Evolutionary conservation across 2,888 invertebrate genomes (phyloP).

Genomic region (Microctonus brassicae): DNA sequence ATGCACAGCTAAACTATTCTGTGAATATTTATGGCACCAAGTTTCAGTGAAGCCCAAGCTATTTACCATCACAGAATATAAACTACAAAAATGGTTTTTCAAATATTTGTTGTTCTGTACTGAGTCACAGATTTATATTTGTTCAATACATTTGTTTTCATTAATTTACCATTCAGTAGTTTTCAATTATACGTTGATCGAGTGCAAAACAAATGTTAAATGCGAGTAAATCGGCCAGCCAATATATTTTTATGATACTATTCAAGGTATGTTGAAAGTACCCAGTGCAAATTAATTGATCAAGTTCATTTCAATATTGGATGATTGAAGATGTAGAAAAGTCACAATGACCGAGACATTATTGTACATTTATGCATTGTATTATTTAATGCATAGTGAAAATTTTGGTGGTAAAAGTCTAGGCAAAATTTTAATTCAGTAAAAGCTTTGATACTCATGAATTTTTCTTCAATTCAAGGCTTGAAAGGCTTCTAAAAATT

Average conservation of each 20-base stretch:
- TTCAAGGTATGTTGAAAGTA: not conserved
- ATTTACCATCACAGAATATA: not conserved
- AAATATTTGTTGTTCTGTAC: not conserved
- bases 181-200: not conserved
- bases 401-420: too few species aligned
- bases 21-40: not conserved
- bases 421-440: too few species aligned
- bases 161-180: not conserved
- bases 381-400: too few species aligned
- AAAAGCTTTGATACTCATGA: too few species aligned
- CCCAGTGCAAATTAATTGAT: constrained; percentile 1
- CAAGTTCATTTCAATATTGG: constrained; percentile 2
- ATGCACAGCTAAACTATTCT: not conserved
- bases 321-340: not conserved
- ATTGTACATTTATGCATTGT: too few species aligned
- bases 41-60: not conserved
- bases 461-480: too few species aligned
- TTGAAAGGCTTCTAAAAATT: too few species aligned
- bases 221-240: not conserved
- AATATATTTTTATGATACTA: not conserved
- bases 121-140: not conserved
- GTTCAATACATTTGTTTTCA: not conserved
- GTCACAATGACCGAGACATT: not conserved
- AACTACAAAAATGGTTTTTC: not conserved
- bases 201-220: not conserved